phyloP scores from a whole-genome alignment of 1,140 invertebrate species.

The Grapholita molesta region DNA sequence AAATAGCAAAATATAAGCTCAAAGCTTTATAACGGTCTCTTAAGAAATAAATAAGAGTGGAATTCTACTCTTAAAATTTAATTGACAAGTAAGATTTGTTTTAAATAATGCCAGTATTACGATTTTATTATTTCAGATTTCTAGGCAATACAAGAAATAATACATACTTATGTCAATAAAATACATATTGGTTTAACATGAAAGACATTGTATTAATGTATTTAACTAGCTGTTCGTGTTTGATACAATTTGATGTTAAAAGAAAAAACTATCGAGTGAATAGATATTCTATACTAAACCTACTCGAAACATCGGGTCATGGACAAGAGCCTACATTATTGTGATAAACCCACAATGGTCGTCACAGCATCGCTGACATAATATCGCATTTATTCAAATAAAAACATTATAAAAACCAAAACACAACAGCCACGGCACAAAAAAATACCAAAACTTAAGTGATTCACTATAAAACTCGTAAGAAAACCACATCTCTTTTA shows the following conservation, averaged over 20 bases:
- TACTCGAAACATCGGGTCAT: slow-evolving; percentile 4
- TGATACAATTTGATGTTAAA: not conserved
- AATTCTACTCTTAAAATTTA: no score
- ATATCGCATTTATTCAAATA: slow-evolving; percentile 17
- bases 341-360: slow-evolving; percentile 6
- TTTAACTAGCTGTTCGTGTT: not conserved
- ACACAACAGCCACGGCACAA: not conserved
- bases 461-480: slow-evolving; percentile 11
- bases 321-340: slow-evolving; percentile 1
- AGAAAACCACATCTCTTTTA: not conserved
- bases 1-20: no score
- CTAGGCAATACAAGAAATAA: no score
- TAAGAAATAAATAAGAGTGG: no score
- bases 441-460: slow-evolving; percentile 10
- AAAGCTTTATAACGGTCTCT: no score
- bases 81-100: no score
- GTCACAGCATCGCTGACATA: slow-evolving; percentile 14
- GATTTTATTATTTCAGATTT: no score
- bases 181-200: no score
- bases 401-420: slow-evolving; percentile 14
- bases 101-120: no score
- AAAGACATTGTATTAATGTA: no score
- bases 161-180: no score
- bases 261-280: not conserved
- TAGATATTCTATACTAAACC: not conserved